These are phyloP conservation scores for Xiphydria camelus DNA, from an alignment of 2,888 invertebrate species.

Conservation along the genomic window DNA sequence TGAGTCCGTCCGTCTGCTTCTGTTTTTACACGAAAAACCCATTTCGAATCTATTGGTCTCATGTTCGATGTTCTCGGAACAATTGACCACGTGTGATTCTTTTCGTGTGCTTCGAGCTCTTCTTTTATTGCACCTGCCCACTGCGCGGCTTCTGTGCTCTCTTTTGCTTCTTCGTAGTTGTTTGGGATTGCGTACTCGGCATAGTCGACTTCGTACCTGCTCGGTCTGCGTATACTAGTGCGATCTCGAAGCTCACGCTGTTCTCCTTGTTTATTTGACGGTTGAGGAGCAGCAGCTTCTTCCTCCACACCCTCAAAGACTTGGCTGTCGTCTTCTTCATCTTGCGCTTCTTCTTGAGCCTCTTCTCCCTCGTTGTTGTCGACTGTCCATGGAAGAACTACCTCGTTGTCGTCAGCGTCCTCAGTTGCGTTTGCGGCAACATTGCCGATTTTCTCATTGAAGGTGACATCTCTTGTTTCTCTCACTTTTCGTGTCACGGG, in stretches of 20 bases:
- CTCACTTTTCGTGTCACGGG: slow-evolving; percentile 20
- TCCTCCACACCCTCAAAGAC: slow-evolving; percentile 2
- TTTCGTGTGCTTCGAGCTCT: slow-evolving; percentile 7
- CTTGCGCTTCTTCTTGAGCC: no score
- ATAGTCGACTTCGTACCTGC: no score
- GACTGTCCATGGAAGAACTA: slow-evolving; percentile 2
- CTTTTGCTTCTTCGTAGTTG: slow-evolving; percentile 6
- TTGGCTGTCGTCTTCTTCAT: slow-evolving; percentile 2
- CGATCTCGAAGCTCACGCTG: slow-evolving; percentile 2
- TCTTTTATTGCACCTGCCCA: slow-evolving; percentile 10
- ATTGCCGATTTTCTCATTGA: slow-evolving; percentile 29
- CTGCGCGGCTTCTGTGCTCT: slow-evolving; percentile 6
- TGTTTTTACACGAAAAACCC: slow-evolving; percentile 17
- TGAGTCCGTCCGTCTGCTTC: slow-evolving; percentile 20
- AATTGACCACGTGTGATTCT: slow-evolving; percentile 13
- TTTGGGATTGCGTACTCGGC: background rate
- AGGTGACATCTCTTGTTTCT: slow-evolving; percentile 31
- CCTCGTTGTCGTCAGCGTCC: background rate
- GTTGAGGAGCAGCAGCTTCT: background rate
- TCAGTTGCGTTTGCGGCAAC: background rate
- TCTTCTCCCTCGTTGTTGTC: no score
- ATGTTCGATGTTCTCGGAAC: background rate
- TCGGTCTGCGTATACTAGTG: slow-evolving; percentile 3
- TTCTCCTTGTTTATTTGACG: background rate
- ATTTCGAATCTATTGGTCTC: slow-evolving; percentile 14